phyloP scores from a whole-genome alignment of 2,113 vertebrate species.

The Pachypanchax playfairii region DNA sequence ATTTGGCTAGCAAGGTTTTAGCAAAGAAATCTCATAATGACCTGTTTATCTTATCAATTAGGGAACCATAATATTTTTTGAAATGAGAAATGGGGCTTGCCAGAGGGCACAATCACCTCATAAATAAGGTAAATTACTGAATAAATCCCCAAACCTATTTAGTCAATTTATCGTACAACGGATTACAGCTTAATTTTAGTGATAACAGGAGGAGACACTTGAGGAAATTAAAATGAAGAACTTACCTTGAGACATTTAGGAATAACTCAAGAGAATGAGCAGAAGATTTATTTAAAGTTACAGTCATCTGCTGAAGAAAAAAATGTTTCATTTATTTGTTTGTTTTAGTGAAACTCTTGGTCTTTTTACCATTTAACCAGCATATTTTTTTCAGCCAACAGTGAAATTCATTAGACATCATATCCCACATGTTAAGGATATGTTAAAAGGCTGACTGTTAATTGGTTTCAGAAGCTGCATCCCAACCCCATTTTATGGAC shows the following conservation, averaged over 20 bases:
- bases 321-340: constrained; percentile 10
- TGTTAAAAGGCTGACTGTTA: constrained; percentile 50
- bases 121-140: constrained; percentile 64
- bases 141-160: constrained; percentile 66
- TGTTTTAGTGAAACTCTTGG: constrained; percentile 24
- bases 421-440: constrained; percentile 50
- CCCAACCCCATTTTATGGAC: constrained; percentile 65
- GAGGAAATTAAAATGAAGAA: constrained; percentile 58
- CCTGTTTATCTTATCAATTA: constrained; percentile 80
- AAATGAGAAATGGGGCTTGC: constrained; percentile 72
- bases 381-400: constrained; percentile 49
- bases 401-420: constrained; percentile 30
- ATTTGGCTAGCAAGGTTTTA: constrained; percentile 54
- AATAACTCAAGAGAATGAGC: constrained; percentile 49
- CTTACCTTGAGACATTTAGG: constrained; percentile 41
- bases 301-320: constrained; percentile 20
- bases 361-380: constrained; percentile 39
- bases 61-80: constrained; percentile 65
- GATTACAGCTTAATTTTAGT: constrained; percentile 68
- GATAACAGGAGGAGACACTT: constrained; percentile 58
- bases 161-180: constrained; percentile 69
- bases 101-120: constrained; percentile 64
- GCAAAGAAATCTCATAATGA: constrained; percentile 54
- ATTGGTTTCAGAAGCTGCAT: constrained; percentile 68
- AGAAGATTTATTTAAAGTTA: constrained; percentile 22